Percentiles rank a stretch among this genome's conserved stretches.
Evolutionary conservation across 2,888 invertebrate species (phyloP).

Genomic region (Thymelicus lineola): DNA sequence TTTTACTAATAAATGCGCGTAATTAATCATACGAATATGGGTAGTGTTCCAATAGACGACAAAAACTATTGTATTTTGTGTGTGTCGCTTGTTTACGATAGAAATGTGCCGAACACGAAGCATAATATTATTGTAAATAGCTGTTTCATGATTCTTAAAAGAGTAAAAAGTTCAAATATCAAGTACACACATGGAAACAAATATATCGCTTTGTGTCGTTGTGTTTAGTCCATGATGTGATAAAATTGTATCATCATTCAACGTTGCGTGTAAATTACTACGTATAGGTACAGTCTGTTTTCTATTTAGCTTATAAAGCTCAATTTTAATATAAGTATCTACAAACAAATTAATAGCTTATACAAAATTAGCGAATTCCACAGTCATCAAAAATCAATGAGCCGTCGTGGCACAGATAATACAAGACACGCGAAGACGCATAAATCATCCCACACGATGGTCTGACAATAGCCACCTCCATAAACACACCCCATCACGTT

Average conservation of each 20-base stretch:
- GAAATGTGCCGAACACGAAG: not conserved
- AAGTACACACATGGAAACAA: too few species aligned
- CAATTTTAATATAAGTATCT: too few species aligned
- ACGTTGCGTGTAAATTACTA: not conserved
- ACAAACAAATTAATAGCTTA: not conserved
- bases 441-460: slow-evolving; percentile 74
- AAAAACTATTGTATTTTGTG: slow-evolving; percentile 36
- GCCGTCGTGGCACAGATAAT: slow-evolving; percentile 56
- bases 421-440: slow-evolving; percentile 57
- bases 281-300: not conserved
- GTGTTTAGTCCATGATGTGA: not conserved
- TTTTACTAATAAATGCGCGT: slow-evolving; percentile 82
- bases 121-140: too few species aligned
- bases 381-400: slow-evolving; percentile 78
- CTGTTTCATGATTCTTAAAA: too few species aligned
- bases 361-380: slow-evolving; percentile 47
- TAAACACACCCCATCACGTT: slow-evolving; percentile 58
- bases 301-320: not conserved
- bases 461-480: slow-evolving; percentile 63
- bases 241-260: not conserved
- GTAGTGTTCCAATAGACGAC: slow-evolving; percentile 44
- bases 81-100: slow-evolving; percentile 3
- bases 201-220: too few species aligned
- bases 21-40: slow-evolving; percentile 80
- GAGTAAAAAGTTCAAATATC: too few species aligned